Percentiles rank a stretch among this genome's conserved stretches.
Evolutionary conservation across 2,888 invertebrate species (phyloP).

Genomic region (Trissonchulus latispiculum): DNA sequence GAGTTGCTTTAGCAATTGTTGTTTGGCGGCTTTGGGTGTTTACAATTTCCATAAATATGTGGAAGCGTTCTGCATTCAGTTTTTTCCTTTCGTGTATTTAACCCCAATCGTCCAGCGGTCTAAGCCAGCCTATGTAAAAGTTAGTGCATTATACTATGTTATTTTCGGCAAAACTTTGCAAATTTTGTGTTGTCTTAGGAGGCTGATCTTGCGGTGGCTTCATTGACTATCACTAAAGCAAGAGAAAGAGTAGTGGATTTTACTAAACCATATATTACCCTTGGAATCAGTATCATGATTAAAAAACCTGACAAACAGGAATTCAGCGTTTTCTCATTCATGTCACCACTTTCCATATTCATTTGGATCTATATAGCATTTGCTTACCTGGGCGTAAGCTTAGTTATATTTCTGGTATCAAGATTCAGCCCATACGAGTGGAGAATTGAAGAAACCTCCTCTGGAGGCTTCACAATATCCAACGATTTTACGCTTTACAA

Average conservation of each 20-base stretch:
- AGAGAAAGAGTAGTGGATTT: slow-evolving; percentile 86
- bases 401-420: slow-evolving; percentile 20
- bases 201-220: slow-evolving; percentile 87
- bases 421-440: slow-evolving; percentile 62
- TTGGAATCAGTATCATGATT: slow-evolving; percentile 87
- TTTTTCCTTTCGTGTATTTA: too few relatives aligned
- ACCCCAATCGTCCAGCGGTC: too few relatives aligned
- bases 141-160: too few relatives aligned
- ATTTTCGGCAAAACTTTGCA: too few relatives aligned
- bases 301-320: slow-evolving; percentile 60
- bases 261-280: slow-evolving; percentile 87
- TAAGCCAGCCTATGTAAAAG: too few relatives aligned
- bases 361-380: slow-evolving; percentile 70
- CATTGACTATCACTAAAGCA: slow-evolving; percentile 87
- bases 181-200: slow-evolving; percentile 63
- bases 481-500: slow-evolving; percentile 91
- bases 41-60: too few relatives aligned
- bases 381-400: slow-evolving; percentile 64
- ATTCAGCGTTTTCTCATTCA: slow-evolving; percentile 86
- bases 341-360: slow-evolving; percentile 88
- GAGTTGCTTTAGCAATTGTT: too few relatives aligned
- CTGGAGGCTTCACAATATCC: slow-evolving; percentile 43
- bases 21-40: too few relatives aligned
- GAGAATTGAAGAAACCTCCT: slow-evolving; percentile 54
- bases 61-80: too few relatives aligned